Evolutionary conservation across 2,113 vertebrate genomes (phyloP).

Genomic region (Orycteropus afer): DNA sequence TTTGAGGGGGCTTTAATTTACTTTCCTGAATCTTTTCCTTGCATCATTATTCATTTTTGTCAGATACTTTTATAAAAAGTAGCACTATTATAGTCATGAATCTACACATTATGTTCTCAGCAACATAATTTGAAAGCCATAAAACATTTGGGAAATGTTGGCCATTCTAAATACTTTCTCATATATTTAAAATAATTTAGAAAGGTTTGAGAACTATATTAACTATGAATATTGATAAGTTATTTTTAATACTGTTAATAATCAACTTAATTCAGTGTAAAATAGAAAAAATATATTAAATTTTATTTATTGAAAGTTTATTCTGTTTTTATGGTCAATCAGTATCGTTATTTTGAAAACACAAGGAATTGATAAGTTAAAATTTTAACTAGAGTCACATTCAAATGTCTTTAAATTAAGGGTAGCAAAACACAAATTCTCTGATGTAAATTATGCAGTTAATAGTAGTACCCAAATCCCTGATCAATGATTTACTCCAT

Average conservation of each 20-base stretch:
- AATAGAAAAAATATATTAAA: slow-evolving; percentile 2
- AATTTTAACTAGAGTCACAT: neutral
- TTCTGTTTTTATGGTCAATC: neutral
- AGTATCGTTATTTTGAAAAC: slow-evolving; percentile 11
- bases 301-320: neutral
- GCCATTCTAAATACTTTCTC: neutral
- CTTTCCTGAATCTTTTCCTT: neutral
- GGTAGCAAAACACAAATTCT: neutral
- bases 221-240: neutral
- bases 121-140: slow-evolving; percentile 6
- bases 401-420: neutral
- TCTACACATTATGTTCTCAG: neutral
- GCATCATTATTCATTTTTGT: slow-evolving; percentile 22
- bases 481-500: neutral
- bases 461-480: neutral
- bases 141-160: neutral
- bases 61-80: neutral
- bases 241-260: slow-evolving; percentile 2
- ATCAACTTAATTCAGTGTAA: neutral
- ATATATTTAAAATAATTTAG: slow-evolving; percentile 24
- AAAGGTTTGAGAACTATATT: neutral
- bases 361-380: neutral
- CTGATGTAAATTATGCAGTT: too few species aligned
- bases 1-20: slow-evolving; percentile 50
- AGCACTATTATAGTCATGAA: neutral